Conservation (phyloP, 2,113 vertebrate genomes). For the Bufo gargarizans region DNA sequence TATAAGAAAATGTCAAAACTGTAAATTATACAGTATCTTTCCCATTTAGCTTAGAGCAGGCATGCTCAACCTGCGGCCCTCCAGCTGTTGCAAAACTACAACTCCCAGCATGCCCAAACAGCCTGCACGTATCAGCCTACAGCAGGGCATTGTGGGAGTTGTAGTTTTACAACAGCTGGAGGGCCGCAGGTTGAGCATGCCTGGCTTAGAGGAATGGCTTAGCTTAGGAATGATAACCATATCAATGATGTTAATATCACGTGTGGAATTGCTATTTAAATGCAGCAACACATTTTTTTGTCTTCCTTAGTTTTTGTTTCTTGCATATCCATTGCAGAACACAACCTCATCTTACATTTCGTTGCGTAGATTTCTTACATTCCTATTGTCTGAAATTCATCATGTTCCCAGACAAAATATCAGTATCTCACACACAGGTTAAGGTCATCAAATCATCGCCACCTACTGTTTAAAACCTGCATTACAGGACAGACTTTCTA, state of each 20-base stretch:
- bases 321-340: background rate
- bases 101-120: too few species aligned
- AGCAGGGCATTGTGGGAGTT: too few species aligned
- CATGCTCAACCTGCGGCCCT: too few species aligned
- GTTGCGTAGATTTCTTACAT: background rate
- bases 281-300: background rate
- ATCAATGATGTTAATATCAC: too few species aligned
- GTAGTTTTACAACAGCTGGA: too few species aligned
- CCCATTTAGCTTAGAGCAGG: too few species aligned
- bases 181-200: too few species aligned
- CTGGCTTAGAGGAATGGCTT: too few species aligned
- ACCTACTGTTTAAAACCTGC: slow-evolving; percentile 14
- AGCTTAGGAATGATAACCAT: background rate
- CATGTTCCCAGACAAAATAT: slow-evolving; percentile 1
- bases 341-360: slow-evolving; percentile 4
- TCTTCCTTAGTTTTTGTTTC: background rate
- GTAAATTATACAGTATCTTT: too few species aligned
- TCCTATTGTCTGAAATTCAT: background rate
- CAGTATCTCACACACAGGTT: background rate
- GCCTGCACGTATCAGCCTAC: too few species aligned
- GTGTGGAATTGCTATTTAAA: background rate
- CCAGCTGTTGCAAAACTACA: too few species aligned
- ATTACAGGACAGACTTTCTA: background rate
- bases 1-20: too few species aligned
- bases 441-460: background rate